Evolutionary conservation across 2,888 invertebrate genomes (phyloP), one percentile per base, ranked within the genome.

Genomic region (Sicus ferrugineus): DNA sequence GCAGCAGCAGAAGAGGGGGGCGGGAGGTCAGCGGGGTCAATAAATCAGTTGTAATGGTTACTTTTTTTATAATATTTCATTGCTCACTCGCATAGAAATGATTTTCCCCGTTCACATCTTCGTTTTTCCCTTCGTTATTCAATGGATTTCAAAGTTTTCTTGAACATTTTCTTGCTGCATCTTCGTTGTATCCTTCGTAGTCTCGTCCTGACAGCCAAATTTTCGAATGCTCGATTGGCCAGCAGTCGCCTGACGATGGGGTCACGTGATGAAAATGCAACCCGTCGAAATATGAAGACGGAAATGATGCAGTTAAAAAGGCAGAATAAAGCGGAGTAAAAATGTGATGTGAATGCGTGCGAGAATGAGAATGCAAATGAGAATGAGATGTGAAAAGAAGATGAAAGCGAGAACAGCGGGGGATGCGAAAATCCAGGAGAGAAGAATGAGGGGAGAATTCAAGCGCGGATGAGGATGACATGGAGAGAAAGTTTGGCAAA

Each of bases 241-340:
- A 23, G 63, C 63, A 68, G 63, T 68, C 68, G 68, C 63, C 56
- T 68, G 68, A 68, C 56, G 63, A 68, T 68, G 68, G n/a, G n/a
- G 61, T 67, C 67, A 67, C 67, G 59, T 67, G 67, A 67, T 67
- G 67, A 26, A 54, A 28, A 54, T 1, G 42, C 23, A 56, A 56
- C 38, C 21, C 14, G 42, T 61, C 11, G 42, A 48, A 23, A n/a
- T 21, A 26, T 7, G 63, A 48, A 14, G 48, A 63, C 21, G 63
- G 23, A 21, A 4, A 19, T 31, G 50, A 6, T 50, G 50, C 9
- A 21, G 50, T n/a, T 54, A 38, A 26, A 42, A 23, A 26, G 59
- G 52, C 61, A 61, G 54, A 28, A 42, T 56, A 26, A 56, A 63
- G n/a, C 30, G 48, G 11, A 46, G 30, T 38, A 14, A 38, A 38